A percentile compares a stretch with the other conserved stretches of the same genome.
Evolutionary conservation across 2,113 vertebrate species (phyloP).

Genomic region (Typhlomys cinereus): DNA sequence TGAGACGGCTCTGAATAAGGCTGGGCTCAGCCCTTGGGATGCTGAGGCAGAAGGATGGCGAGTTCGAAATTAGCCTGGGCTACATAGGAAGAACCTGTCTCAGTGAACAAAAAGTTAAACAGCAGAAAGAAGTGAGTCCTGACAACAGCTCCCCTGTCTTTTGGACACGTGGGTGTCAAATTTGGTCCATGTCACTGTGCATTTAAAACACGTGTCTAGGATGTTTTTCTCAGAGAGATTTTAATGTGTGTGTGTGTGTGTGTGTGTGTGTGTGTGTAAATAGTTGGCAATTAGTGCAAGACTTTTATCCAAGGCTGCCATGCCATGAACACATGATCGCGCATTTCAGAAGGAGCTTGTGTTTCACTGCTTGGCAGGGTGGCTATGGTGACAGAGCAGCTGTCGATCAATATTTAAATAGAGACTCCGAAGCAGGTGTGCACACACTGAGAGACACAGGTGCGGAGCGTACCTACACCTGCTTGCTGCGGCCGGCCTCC

Average conservation of each 20-base stretch:
- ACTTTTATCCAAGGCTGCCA: background rate
- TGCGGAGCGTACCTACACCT: background rate
- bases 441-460: background rate
- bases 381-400: background rate
- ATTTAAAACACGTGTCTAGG: background rate
- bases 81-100: background rate
- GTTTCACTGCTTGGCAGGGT: background rate
- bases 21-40: background rate
- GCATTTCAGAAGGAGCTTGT: no score
- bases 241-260: background rate
- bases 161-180: background rate
- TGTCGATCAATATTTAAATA: background rate
- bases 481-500: background rate
- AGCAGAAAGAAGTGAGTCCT: background rate
- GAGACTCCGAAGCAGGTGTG: background rate
- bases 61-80: background rate
- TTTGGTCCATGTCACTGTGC: fast-evolving
- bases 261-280: background rate
- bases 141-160: background rate
- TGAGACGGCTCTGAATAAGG: background rate
- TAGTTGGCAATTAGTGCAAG: background rate
- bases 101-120: background rate
- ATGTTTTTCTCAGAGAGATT: background rate
- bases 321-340: fast-evolving
- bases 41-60: background rate